Percentiles rank a stretch among this genome's conserved stretches.
Evolutionary conservation across 2,797 vertebrate species (phyloP).

Genomic region (Alca torda): DNA sequence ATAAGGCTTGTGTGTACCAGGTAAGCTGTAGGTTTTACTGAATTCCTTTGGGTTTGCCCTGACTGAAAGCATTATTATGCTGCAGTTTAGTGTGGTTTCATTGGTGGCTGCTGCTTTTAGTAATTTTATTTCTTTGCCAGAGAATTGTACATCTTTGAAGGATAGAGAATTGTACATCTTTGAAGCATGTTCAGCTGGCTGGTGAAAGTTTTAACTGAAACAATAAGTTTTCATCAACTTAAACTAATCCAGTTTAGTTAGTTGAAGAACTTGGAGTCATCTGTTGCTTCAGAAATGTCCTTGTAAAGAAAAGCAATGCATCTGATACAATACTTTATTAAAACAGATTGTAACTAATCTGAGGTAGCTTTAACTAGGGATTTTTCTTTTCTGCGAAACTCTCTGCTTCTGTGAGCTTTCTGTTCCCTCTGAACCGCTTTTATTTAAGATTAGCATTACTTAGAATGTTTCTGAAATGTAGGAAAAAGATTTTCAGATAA

Average conservation of each 20-base stretch:
- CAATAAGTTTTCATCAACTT: neutral
- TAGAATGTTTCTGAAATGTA: neutral
- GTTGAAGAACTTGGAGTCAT: neutral
- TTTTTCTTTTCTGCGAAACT: neutral
- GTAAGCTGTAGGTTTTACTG: neutral
- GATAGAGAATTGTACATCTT: neutral
- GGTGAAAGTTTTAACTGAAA: neutral
- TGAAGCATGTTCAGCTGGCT: neutral
- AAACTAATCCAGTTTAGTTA: neutral
- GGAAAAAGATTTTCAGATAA: neutral
- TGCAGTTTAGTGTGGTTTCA: neutral
- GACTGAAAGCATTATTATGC: neutral
- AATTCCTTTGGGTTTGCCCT: neutral
- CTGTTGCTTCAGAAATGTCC: neutral
- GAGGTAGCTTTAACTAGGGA: neutral
- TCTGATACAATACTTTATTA: neutral
- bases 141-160: neutral
- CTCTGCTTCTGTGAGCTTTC: neutral
- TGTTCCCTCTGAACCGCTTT: neutral
- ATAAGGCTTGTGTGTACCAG: neutral
- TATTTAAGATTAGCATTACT: neutral
- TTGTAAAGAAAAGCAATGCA: neutral
- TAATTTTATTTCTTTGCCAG: neutral
- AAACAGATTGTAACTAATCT: neutral
- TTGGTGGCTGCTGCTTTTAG: neutral